These are phyloP conservation scores for Sesamia inferens DNA, from an alignment of 2,888 invertebrate genomes.

Conservation along the genomic window DNA sequence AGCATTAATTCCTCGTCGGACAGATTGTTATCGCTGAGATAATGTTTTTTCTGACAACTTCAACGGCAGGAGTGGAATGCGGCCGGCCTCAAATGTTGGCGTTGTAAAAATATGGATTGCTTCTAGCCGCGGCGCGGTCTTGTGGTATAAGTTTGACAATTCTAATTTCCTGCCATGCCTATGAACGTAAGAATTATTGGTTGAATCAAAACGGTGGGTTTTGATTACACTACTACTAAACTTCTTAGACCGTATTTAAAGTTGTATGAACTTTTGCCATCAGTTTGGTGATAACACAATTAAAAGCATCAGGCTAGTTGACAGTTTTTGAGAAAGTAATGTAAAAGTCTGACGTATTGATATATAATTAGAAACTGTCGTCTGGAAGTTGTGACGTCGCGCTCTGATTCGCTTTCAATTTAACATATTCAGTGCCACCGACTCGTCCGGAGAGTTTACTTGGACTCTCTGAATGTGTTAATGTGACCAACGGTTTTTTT, in stretches of 20 bases:
- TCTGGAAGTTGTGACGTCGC: neutral
- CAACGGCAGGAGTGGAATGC: conserved; percentile 59
- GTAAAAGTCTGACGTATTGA: neutral
- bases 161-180: conserved; percentile 5
- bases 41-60: conserved; percentile 57
- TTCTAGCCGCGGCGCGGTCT: conserved; percentile 35
- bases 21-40: conserved; percentile 49
- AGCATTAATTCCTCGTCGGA: conserved; percentile 45
- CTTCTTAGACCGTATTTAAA: neutral
- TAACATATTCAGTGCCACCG: too few species aligned
- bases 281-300: neutral
- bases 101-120: conserved; percentile 48
- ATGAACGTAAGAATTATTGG: neutral
- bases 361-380: neutral
- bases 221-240: neutral
- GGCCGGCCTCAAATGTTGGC: conserved; percentile 57
- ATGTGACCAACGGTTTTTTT: neutral
- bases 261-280: neutral
- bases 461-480: too few species aligned
- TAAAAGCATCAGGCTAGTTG: neutral
- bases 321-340: neutral
- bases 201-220: neutral
- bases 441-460: too few species aligned
- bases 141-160: conserved; percentile 16
- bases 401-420: neutral